These are phyloP conservation scores for Crocodylus rhombifer DNA, from an alignment of 2,797 vertebrate species.

Conservation along the genomic window DNA sequence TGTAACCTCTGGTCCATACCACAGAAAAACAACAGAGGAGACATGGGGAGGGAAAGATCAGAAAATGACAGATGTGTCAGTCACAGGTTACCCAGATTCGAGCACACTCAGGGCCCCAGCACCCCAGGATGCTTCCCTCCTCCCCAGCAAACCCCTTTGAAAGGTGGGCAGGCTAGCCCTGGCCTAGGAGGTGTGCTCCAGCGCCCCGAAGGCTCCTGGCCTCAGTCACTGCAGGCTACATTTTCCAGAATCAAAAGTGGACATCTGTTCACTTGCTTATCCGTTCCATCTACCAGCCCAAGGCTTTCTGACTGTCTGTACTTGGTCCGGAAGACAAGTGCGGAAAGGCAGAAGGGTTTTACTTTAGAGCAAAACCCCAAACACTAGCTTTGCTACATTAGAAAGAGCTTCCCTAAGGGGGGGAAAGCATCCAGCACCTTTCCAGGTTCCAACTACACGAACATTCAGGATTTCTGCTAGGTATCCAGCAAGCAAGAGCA, in stretches of 20 bases:
- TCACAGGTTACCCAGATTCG: neutral
- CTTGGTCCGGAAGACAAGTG: neutral
- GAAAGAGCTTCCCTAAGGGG: neutral
- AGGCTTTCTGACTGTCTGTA: rapidly evolving
- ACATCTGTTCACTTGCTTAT: no score
- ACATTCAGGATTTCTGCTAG: neutral
- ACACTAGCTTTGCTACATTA: neutral
- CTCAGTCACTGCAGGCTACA: no score
- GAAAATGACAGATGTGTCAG: neutral
- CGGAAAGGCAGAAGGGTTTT: neutral
- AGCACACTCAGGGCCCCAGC: no score
- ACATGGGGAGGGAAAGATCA: neutral
- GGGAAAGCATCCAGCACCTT: neutral
- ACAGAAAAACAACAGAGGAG: neutral
- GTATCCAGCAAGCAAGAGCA: neutral
- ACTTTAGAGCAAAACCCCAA: rapidly evolving
- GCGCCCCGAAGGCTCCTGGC: no score
- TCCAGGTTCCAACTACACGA: no score
- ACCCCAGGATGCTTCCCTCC: no score
- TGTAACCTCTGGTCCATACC: neutral
- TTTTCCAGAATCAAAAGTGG: no score
- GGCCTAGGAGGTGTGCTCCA: no score
- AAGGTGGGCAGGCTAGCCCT: no score
- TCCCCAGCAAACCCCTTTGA: no score
- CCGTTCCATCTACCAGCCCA: no score